Evolutionary conservation across 2,113 vertebrate species (phyloP).

Genomic region (Petroica traversi): DNA sequence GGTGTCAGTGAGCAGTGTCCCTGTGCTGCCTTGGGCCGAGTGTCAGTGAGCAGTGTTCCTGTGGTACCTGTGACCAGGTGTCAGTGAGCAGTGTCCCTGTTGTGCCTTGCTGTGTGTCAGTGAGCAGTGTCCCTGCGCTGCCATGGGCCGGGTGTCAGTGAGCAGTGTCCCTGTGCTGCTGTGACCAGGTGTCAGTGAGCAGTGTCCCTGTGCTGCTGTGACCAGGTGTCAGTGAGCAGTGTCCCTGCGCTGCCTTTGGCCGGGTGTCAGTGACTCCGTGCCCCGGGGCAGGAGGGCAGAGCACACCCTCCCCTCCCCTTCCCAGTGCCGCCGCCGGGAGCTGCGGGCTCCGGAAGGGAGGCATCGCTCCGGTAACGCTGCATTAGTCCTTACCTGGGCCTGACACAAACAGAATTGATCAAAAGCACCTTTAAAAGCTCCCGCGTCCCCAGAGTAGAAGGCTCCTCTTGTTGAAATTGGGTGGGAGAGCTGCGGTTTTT

Average conservation of each 20-base stretch:
- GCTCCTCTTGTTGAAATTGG: slow-evolving; percentile 56
- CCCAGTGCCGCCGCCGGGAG: not conserved
- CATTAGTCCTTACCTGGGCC: not conserved
- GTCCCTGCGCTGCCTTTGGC: too few relatives aligned
- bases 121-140: too few relatives aligned
- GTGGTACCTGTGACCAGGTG: too few relatives aligned
- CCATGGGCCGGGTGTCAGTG: rapidly evolving
- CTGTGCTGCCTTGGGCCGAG: too few relatives aligned
- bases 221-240: too few relatives aligned
- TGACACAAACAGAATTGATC: slow-evolving; percentile 49
- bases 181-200: too few relatives aligned
- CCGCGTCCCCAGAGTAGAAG: not conserved
- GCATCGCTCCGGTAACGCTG: not conserved
- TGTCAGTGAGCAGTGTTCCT: too few relatives aligned
- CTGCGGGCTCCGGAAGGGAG: not conserved
- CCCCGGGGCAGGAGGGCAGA: not conserved
- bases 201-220: too few relatives aligned
- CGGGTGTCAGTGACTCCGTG: too few relatives aligned
- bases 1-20: too few relatives aligned
- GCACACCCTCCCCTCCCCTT: not conserved
- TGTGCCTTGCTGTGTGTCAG: too few relatives aligned
- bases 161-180: rapidly evolving
- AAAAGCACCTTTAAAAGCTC: slow-evolving; percentile 45
- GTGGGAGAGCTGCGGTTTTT: slow-evolving; percentile 71
- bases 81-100: too few relatives aligned